Evolutionary conservation across 2,888 invertebrate genomes (phyloP).

Genomic region (Amphimallon solstitiale): DNA sequence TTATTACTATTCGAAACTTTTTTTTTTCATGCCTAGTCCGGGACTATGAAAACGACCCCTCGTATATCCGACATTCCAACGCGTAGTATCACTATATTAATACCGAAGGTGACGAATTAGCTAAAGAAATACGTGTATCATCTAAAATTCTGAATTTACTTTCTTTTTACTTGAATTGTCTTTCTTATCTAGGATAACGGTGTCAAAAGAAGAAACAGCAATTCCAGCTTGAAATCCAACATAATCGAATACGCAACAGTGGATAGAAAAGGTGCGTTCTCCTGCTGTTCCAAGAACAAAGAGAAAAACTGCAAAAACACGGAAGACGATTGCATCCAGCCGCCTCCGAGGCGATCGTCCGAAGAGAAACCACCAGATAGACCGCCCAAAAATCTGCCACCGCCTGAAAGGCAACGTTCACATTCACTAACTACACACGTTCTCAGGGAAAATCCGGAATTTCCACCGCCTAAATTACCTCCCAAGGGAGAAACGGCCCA

Average conservation of each 20-base stretch:
- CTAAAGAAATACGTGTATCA: too few species aligned
- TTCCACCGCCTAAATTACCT: slow-evolving; percentile 67
- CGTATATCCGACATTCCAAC: too few species aligned
- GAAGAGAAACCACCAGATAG: slow-evolving; percentile 74
- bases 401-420: slow-evolving; percentile 68
- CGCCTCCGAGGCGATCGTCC: slow-evolving; percentile 70
- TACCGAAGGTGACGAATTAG: too few species aligned
- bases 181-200: slow-evolving; percentile 38
- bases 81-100: too few species aligned
- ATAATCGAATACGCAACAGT: slow-evolving; percentile 79
- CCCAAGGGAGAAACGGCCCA: slow-evolving; percentile 65
- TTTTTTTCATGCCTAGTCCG: too few species aligned
- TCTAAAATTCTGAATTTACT: too few species aligned
- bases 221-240: slow-evolving; percentile 64
- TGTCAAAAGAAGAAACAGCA: slow-evolving; percentile 64
- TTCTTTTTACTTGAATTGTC: too few species aligned
- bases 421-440: slow-evolving; percentile 64
- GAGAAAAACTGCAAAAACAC: slow-evolving; percentile 63
- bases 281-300: slow-evolving; percentile 74
- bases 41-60: too few species aligned
- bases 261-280: slow-evolving; percentile 76
- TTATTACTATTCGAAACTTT: too few species aligned
- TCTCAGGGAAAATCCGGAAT: slow-evolving; percentile 47
- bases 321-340: slow-evolving; percentile 64
- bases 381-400: slow-evolving; percentile 71